Evolutionary conservation across 2,888 invertebrate genomes (phyloP), one percentile per base, ranked within the genome.

Genomic region (Crematogaster levior): DNA sequence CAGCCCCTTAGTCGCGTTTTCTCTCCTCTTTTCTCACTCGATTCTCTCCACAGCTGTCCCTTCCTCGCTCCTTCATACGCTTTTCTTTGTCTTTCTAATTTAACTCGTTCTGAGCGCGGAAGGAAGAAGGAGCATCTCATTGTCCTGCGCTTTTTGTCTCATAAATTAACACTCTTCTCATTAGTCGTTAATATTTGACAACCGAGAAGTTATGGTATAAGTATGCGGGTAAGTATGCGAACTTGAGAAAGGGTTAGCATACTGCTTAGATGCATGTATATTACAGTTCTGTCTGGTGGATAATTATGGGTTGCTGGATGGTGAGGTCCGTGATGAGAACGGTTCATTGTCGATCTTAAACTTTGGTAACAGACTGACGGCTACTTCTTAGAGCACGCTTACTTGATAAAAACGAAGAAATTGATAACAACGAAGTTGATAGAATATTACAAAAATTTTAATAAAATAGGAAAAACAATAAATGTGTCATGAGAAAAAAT

Each of bases 101-200:
- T 80, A 80, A 77, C 53, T 74, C 73, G 81, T 56, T 73, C 21
- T 56, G 79, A n/a, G 46, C n/a, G 56, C 72, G 70, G 53, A 53
- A 77, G 68, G 30, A 82, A 27, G 65, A 75, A 53, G 61, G 70
- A 61, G 18, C 75, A 51, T 75, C 83, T 84, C 80, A 82, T 82
- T 84, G 83, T 85, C 81, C 40, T 72, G 30, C 68, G 82, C 79
- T 81, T 84, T 82, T 82, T 70, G 81, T 72, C 75, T 84, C 83
- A 82, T 90, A 89, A 92, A 91, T 91, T 89, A 91, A 89, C 85
- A 86, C 88, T 82, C 82, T 80, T 80, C 87, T 89, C 85, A 89
- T 91, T 89, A 86, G 88, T 88, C 80, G 87, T 86, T 86, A 84
- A 72, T 77, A 81, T 87, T 88, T 81, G 81, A 85, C 82, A 84